These are phyloP conservation scores for Scolopax bukidnonensis DNA, from an alignment of 2,797 vertebrate genomes.

Conservation along the genomic window DNA sequence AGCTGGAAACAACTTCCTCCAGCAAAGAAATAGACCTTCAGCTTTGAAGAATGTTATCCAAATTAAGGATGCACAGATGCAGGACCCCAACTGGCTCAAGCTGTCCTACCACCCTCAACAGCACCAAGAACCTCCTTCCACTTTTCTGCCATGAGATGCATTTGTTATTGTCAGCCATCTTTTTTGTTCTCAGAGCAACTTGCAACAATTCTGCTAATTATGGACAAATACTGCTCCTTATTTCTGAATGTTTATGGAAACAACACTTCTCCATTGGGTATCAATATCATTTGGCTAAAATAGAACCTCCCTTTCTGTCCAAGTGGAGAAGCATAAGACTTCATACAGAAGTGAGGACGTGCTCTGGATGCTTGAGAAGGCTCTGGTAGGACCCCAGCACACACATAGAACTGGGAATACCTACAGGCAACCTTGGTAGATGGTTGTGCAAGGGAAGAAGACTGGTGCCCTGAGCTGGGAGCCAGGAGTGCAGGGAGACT, in stretches of 20 bases:
- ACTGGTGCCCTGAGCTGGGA: not conserved
- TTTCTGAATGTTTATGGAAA: not conserved
- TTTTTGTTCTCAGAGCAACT: not conserved
- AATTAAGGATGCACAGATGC: not conserved
- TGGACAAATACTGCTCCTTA: not conserved
- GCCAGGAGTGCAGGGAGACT: not conserved
- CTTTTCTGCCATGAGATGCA: not conserved
- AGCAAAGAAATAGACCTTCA: not conserved
- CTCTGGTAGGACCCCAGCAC: not conserved
- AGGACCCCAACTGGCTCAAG: not conserved
- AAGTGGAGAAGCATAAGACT: not conserved
- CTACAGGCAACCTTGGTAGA: not conserved
- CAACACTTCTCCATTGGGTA: not conserved
- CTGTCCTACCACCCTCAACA: not conserved
- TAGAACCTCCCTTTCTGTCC: not conserved
- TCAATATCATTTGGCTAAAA: not conserved
- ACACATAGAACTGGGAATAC: fast-evolving
- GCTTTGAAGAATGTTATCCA: not conserved
- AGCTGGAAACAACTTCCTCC: not conserved
- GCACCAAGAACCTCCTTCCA: not conserved
- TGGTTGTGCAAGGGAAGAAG: fast-evolving
- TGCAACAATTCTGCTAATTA: not conserved
- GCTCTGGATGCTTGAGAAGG: not conserved
- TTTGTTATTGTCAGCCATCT: not conserved
- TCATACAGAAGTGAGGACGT: not conserved